Conservation (phyloP, 2,113 vertebrate genomes). For the Regulus satrapa region DNA sequence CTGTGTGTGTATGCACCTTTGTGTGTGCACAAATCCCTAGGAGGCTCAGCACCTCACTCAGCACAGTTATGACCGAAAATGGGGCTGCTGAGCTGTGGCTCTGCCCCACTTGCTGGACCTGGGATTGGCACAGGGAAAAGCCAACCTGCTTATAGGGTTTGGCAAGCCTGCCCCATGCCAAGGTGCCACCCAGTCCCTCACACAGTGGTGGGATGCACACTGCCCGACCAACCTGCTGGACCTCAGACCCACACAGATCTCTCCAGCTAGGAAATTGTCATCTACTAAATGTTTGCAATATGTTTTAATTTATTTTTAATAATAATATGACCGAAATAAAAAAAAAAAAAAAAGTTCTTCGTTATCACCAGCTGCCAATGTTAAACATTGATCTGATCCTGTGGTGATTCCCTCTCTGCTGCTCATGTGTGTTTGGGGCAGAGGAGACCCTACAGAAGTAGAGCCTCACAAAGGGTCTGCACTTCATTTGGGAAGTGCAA, state of each 20-base stretch:
- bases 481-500: background rate
- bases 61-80: background rate
- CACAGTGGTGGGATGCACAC: fast-evolving
- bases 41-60: fast-evolving
- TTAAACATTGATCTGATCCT: background rate
- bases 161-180: fast-evolving
- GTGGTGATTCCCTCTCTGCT: background rate
- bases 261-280: background rate
- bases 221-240: background rate
- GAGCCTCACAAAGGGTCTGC: background rate
- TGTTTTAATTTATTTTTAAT: background rate
- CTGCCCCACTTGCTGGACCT: fast-evolving
- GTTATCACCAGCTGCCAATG: background rate
- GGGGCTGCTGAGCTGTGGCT: background rate
- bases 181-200: background rate
- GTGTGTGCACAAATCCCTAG: fast-evolving
- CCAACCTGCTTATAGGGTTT: background rate
- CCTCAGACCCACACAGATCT: background rate
- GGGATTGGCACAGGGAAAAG: fast-evolving
- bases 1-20: fast-evolving
- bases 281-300: background rate
- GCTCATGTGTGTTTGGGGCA: background rate
- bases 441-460: background rate
- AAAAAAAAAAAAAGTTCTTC: fast-evolving
- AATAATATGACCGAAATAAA: background rate